phyloP scores from a whole-genome alignment of 64 coral and sea anemone species.

The Pachyseris speciosa region DNA sequence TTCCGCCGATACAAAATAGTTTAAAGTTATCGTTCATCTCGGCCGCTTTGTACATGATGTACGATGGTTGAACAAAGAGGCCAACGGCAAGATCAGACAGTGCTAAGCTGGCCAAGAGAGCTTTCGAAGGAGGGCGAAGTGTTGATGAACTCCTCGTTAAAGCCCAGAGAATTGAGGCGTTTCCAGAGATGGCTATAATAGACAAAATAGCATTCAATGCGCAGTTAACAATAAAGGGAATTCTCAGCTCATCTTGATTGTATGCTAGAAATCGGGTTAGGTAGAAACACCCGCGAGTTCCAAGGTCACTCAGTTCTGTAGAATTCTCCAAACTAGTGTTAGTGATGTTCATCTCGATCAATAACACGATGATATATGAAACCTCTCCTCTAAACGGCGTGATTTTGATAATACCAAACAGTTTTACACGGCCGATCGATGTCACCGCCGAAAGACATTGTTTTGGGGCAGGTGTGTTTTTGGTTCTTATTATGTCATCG shows the following conservation, averaged over 20 bases:
- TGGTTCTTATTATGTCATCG: neutral
- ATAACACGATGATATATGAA: neutral
- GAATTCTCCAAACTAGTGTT: neutral
- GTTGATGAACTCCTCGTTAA: neutral
- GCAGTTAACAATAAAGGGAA: constrained; percentile 6
- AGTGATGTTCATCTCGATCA: neutral
- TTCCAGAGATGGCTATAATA: neutral
- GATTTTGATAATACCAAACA: neutral
- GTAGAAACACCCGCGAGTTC: neutral
- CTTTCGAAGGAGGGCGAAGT: constrained; percentile 14
- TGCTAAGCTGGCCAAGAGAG: neutral
- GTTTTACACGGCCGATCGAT: neutral
- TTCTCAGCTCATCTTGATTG: neutral
- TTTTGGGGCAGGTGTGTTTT: neutral
- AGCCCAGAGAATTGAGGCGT: constrained; percentile 16
- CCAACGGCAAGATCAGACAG: constrained; percentile 13
- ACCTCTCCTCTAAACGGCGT: neutral
- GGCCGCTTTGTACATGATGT: constrained; percentile 6
- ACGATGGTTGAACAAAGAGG: neutral
- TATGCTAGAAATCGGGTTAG: constrained; percentile 23
- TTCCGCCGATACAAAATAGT: constrained; percentile 12
- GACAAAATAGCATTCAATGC: constrained; percentile 7
- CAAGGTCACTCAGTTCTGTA: neutral
- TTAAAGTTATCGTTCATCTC: constrained; percentile 12
- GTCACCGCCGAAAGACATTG: neutral